Percentiles rank a stretch among this genome's conserved stretches.
Evolutionary conservation across 2,888 invertebrate species (phyloP).

Genomic region (Leistus spinibarbis): DNA sequence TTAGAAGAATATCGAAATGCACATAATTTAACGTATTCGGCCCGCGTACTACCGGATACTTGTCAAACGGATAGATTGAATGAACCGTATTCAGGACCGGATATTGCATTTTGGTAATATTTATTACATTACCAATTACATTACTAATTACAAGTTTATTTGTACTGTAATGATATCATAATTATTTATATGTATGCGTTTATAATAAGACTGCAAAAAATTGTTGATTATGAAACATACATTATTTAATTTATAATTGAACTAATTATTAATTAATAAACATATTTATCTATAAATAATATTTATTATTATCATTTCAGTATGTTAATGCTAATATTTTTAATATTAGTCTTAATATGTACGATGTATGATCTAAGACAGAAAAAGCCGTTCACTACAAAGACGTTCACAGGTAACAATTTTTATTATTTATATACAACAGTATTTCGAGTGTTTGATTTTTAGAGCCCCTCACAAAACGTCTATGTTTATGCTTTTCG

Average conservation of each 20-base stretch:
- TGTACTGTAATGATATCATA: background rate
- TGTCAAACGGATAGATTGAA: constrained; percentile 51
- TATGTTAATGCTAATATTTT: constrained; percentile 48
- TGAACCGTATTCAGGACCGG: constrained; percentile 48
- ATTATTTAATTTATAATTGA: background rate
- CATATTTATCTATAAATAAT: background rate
- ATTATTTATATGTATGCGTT: no score
- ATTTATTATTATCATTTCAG: constrained; percentile 45
- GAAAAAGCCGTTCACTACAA: constrained; percentile 7
- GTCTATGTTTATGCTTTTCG: constrained; percentile 49
- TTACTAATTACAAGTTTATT: background rate
- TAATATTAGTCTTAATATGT: constrained; percentile 50
- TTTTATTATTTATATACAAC: constrained; percentile 15
- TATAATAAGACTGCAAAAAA: background rate
- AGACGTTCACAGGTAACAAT: constrained; percentile 47
- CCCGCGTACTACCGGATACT: constrained; percentile 50
- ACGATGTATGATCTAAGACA: constrained; percentile 50
- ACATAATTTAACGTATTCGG: constrained; percentile 46
- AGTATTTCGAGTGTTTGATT: background rate
- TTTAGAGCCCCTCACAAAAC: constrained; percentile 41
- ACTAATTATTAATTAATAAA: background rate
- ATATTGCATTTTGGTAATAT: constrained; percentile 54
- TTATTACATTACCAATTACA: constrained; percentile 12
- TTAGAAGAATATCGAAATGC: constrained; percentile 48
- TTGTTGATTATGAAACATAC: background rate